Base-by-base conservation (phyloP, 2,113 vertebrate genomes). In the Piaya cayana region DNA sequence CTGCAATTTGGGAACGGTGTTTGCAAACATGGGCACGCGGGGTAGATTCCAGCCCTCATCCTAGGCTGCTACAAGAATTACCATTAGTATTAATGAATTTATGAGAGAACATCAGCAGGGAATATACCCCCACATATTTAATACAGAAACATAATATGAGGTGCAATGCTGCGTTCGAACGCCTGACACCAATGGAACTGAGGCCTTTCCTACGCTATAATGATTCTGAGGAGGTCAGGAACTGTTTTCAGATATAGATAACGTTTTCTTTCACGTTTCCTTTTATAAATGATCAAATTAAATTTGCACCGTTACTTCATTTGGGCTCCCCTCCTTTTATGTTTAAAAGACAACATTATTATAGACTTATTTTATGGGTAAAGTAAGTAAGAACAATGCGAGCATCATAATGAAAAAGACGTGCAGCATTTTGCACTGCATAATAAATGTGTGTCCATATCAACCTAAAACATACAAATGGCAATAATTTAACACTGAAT, bases 401-500 rank as follows among this genome's bases (percentile, higher is more conserved):
- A 39, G 77, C 87, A 56, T 60, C 88, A 39, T 74, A 93, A 93
- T 82, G 94, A 92, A 85, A 79, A 84, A 88, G 95, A 95, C 21
- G 71, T 19, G 17, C 26, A 15, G 89, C 64, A 10, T 94, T 91
- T 95, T 83, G 80, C 47, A 3, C 75, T 10, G 87, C 90, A 96
- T 63, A 92, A 96, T 93, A 34, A 92, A 94, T 62, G 49, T 21
- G 47, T 52, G 88, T 70, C 94, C 75, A 1, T 94, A 88, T 58
- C 63, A 78, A 67, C 45, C 72, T 65, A 89, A 91, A 96, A 88
- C 86, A 39, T 43, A 96, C 80, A 95, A 95, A 96, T 83, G 68
- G 93, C 88, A 64, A 86, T 82, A 85, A 95, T 90, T 96, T 96
- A 90, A 76, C 95, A 55, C 95, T 77, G 76, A 95, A 87, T 86